Evolutionary conservation across 1,140 invertebrate genomes (phyloP).

Genomic region (Geopemphigus sp.): DNA sequence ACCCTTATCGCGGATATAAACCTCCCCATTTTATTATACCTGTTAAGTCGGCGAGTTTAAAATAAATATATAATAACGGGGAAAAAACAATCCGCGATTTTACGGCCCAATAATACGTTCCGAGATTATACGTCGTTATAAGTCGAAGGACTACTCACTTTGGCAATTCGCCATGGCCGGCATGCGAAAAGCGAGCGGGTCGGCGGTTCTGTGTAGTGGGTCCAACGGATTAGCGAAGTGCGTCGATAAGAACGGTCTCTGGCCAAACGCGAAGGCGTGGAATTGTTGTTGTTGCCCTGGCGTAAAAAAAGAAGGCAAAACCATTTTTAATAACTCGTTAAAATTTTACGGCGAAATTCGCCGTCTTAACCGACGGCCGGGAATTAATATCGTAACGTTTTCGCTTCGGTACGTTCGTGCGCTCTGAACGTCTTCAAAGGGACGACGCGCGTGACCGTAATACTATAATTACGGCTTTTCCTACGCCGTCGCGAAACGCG

Average conservation of each 20-base stretch:
- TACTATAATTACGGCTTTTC: neutral
- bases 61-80: neutral
- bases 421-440: slow-evolving; percentile 24
- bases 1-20: neutral
- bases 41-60: neutral
- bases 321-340: too few relatives aligned
- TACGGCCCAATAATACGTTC: too few relatives aligned
- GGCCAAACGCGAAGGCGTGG: slow-evolving; percentile 81
- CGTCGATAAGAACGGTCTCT: slow-evolving; percentile 79
- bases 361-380: too few relatives aligned
- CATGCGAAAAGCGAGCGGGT: slow-evolving; percentile 80
- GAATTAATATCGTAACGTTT: too few relatives aligned
- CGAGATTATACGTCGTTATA: too few relatives aligned
- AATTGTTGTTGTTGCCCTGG: slow-evolving; percentile 89
- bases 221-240: slow-evolving; percentile 62
- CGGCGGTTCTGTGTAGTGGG: slow-evolving; percentile 61
- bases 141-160: too few relatives aligned
- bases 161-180: slow-evolving; percentile 82
- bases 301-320: neutral
- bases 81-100: neutral
- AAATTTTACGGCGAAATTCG: too few relatives aligned
- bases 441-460: neutral
- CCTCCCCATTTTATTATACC: neutral
- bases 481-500: neutral
- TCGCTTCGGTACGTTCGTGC: neutral